Evolutionary conservation across 2,113 vertebrate genomes (phyloP).

Genomic region (Bombycilla garrulus): DNA sequence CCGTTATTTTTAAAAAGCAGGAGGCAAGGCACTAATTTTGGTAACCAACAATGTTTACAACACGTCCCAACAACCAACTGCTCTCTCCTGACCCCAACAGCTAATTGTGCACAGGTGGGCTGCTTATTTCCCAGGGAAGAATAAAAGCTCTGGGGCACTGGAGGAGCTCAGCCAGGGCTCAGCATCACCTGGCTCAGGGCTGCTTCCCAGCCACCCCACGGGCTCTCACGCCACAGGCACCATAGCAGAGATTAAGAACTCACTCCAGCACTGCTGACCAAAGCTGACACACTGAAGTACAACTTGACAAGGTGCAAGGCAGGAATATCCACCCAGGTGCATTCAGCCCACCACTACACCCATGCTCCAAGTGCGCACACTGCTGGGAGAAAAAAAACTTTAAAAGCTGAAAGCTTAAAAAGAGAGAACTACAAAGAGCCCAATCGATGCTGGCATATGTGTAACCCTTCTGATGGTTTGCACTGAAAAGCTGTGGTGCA

Average conservation of each 20-base stretch:
- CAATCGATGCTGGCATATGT: rapidly evolving
- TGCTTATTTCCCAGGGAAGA: not conserved
- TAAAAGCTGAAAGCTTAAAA: not conserved
- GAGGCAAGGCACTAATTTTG: conserved; percentile 33
- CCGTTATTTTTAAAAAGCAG: conserved; percentile 3
- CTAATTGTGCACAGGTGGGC: not conserved
- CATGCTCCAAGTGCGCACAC: not conserved
- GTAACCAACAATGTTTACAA: not conserved
- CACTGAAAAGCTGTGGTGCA: too few relatives aligned
- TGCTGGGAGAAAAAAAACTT: not conserved
- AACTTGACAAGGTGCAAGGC: not conserved
- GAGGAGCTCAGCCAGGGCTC: not conserved
- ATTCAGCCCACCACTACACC: not conserved
- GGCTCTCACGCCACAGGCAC: rapidly evolving
- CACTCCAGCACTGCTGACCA: not conserved
- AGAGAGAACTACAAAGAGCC: not conserved
- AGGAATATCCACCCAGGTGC: not conserved
- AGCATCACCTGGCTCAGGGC: not conserved
- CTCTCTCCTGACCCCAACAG: not conserved
- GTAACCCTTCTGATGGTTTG: not conserved
- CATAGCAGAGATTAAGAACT: rapidly evolving
- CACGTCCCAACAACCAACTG: not conserved
- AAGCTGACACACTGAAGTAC: not conserved
- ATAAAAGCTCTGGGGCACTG: not conserved
- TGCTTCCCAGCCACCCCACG: rapidly evolving